These are phyloP conservation scores for Bryconaethiops microstoma DNA, from an alignment of 2,797 vertebrate genomes.

Conservation along the genomic window DNA sequence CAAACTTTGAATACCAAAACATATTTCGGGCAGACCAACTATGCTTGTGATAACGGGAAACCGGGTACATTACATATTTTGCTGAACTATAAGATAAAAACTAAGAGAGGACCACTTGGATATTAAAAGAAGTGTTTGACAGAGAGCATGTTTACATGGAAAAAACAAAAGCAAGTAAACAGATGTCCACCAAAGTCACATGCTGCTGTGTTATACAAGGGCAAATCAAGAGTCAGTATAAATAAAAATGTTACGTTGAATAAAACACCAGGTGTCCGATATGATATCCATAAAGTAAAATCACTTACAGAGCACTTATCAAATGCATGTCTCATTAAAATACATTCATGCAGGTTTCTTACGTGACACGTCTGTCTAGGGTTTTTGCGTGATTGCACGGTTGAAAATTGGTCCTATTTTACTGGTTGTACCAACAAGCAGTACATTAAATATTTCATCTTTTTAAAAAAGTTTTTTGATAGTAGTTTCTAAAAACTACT, in stretches of 20 bases:
- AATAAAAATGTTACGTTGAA: not conserved
- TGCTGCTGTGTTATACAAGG: not conserved
- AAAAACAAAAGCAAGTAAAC: constrained; percentile 12
- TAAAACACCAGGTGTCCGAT: not conserved
- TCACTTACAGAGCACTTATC: too few species aligned
- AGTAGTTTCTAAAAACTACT: too few species aligned
- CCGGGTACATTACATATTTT: not conserved
- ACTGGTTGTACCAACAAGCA: too few species aligned
- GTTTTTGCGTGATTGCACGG: too few species aligned
- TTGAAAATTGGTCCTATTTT: too few species aligned
- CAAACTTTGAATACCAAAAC: not conserved
- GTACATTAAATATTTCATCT: too few species aligned
- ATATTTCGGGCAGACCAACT: not conserved
- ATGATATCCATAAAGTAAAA: not conserved
- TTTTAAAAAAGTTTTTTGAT: too few species aligned
- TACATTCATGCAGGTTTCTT: not conserved
- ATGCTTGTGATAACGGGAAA: too few species aligned
- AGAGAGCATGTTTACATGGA: too few species aligned
- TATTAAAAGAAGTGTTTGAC: not conserved
- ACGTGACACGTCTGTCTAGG: too few species aligned
- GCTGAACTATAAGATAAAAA: not conserved
- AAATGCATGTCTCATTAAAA: not conserved
- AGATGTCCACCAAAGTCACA: constrained; percentile 39
- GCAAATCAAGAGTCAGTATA: not conserved
- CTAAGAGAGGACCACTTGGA: not conserved